A percentile compares a stretch with the other conserved stretches of the same genome.
phyloP scores from a whole-genome alignment of 92 coral and sea anemone genomes.

The Diadumene lineata region DNA sequence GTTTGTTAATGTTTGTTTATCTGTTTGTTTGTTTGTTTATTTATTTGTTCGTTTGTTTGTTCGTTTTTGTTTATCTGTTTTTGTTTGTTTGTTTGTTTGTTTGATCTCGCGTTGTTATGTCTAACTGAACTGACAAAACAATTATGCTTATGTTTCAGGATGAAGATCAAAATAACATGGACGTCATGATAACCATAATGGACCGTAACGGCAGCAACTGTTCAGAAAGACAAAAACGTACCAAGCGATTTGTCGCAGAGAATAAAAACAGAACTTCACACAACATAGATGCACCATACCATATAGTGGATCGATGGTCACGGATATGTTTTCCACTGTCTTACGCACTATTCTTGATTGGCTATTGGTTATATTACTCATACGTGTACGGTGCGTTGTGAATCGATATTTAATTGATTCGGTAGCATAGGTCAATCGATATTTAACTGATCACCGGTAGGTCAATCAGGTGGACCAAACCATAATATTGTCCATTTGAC shows the following conservation, averaged over 20 bases:
- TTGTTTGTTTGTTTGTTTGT: background rate
- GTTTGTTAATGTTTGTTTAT: too few relatives aligned
- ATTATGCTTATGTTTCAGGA: background rate
- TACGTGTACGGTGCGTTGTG: slow-evolving; percentile 28
- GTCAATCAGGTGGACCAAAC: too few relatives aligned
- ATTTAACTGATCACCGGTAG: background rate
- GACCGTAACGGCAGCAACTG: slow-evolving; percentile 19
- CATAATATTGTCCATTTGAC: too few relatives aligned
- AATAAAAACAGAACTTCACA: slow-evolving; percentile 12
- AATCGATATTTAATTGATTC: slow-evolving; percentile 6
- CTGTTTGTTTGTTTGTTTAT: too few relatives aligned
- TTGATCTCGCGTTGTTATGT: background rate
- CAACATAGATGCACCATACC: slow-evolving; percentile 27
- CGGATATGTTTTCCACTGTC: slow-evolving; percentile 55
- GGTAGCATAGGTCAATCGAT: background rate
- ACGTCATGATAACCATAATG: slow-evolving; percentile 37
- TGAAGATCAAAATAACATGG: slow-evolving; percentile 33
- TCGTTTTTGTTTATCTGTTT: too few relatives aligned
- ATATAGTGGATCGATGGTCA: slow-evolving; percentile 70
- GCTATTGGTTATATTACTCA: slow-evolving; percentile 49
- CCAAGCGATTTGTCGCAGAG: slow-evolving; percentile 26
- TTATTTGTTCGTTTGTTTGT: too few relatives aligned
- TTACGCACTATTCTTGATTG: slow-evolving; percentile 56
- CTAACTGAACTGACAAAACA: background rate
- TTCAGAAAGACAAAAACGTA: slow-evolving; percentile 17